Percentiles rank a stretch among this genome's conserved stretches.
Evolutionary conservation across 2,888 invertebrate species (phyloP).

Genomic region (Drosophila percnosoma): DNA sequence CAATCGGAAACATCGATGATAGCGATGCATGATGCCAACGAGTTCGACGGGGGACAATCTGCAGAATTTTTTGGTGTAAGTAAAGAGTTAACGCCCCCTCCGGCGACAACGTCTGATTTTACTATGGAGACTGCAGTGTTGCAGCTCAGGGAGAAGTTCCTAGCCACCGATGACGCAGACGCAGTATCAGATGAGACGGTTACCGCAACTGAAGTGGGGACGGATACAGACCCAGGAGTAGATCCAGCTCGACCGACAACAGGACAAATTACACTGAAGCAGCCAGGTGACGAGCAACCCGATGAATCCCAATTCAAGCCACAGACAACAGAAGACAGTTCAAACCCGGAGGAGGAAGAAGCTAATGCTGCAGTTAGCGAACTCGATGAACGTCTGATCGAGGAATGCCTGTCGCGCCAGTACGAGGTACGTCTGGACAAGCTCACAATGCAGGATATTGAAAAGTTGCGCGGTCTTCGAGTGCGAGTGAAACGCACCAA

Average conservation of each 20-base stretch:
- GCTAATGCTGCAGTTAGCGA: background rate
- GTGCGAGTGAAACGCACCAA: slow-evolving; percentile 67
- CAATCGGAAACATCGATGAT: slow-evolving; percentile 62
- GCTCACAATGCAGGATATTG: slow-evolving; percentile 48
- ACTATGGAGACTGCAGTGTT: slow-evolving; percentile 53
- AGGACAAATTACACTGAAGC: background rate
- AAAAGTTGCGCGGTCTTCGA: slow-evolving; percentile 55
- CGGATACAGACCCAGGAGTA: slow-evolving; percentile 11
- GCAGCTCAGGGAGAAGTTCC: slow-evolving; percentile 27
- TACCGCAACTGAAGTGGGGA: slow-evolving; percentile 1
- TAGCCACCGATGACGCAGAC: background rate
- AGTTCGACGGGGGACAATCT: slow-evolving; percentile 42
- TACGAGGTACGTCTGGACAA: slow-evolving; percentile 41
- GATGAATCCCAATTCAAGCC: background rate
- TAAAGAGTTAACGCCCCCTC: slow-evolving; percentile 52
- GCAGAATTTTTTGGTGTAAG: slow-evolving; percentile 38
- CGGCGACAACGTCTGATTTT: slow-evolving; percentile 45
- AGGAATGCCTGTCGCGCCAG: slow-evolving; percentile 56
- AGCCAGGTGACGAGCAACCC: background rate
- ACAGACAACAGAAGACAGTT: background rate
- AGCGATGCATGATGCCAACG: slow-evolving; percentile 56
- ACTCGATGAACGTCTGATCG: slow-evolving; percentile 31
- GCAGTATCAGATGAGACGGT: slow-evolving; percentile 4
- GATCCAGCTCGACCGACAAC: background rate
- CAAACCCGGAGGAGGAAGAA: background rate